Percentiles rank a stretch among this genome's conserved stretches.
phyloP scores from a whole-genome alignment of 2,113 vertebrate species.

The Martes martes region DNA sequence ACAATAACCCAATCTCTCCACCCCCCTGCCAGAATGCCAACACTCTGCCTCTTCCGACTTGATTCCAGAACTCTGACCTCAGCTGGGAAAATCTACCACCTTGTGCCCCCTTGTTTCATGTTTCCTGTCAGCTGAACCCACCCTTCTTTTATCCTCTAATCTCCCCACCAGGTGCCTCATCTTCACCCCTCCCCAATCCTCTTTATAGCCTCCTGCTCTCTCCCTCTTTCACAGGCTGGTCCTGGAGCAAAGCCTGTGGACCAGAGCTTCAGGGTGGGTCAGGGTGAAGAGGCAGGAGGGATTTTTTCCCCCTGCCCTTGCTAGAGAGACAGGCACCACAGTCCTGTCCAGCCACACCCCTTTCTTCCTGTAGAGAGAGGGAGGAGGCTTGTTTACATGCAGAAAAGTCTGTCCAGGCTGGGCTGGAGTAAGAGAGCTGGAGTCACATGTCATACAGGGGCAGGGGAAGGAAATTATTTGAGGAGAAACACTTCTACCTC shows the following conservation, averaged over 20 bases:
- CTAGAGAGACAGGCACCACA: slow-evolving; percentile 28
- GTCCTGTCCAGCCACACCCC: slow-evolving; percentile 66
- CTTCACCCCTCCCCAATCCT: neutral
- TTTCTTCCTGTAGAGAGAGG: slow-evolving; percentile 65
- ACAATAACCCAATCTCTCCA: neutral
- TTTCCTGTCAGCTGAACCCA: neutral
- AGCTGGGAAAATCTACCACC: neutral
- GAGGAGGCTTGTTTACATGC: slow-evolving; percentile 77
- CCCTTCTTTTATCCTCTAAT: neutral
- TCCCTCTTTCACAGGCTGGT: neutral
- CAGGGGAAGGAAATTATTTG: slow-evolving; percentile 1
- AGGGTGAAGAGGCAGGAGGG: neutral
- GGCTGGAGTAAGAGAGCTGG: slow-evolving; percentile 36
- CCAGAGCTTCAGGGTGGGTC: neutral
- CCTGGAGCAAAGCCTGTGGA: neutral
- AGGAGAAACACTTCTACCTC: neutral
- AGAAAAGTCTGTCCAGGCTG: slow-evolving; percentile 65
- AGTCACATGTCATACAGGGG: neutral
- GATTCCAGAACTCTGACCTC: slow-evolving; percentile 4
- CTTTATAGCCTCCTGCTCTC: slow-evolving; percentile 22
- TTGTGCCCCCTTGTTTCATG: neutral
- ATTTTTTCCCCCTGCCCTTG: slow-evolving; percentile 9
- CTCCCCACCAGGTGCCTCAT: neutral
- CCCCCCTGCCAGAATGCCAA: neutral
- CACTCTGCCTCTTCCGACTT: neutral